Percentiles rank a stretch among this genome's conserved stretches.
Evolutionary conservation across 2,113 vertebrate genomes (phyloP).

Genomic region (Theropithecus gelada): DNA sequence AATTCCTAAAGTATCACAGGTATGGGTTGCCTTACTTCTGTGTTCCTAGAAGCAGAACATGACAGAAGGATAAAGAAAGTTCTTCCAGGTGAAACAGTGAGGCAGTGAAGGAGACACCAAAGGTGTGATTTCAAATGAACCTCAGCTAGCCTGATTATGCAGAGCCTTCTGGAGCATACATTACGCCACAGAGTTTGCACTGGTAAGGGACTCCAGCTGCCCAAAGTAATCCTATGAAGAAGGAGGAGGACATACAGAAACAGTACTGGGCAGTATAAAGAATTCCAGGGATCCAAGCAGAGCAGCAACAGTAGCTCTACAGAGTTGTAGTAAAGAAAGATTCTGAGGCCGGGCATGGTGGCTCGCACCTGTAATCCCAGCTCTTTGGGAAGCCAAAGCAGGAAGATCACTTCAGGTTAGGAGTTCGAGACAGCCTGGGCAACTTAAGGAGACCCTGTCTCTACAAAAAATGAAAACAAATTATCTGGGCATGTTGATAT

Average conservation of each 20-base stretch:
- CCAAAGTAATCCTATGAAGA: neutral
- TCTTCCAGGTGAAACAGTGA: neutral
- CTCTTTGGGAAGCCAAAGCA: too few relatives aligned
- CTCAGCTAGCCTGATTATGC: neutral
- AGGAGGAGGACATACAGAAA: neutral
- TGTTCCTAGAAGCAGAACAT: neutral
- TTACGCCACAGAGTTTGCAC: neutral
- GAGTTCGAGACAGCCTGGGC: too few relatives aligned
- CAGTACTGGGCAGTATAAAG: accelerated
- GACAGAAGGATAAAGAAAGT: neutral
- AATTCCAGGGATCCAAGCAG: neutral
- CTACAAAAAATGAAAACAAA: too few relatives aligned
- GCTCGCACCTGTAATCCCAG: too few relatives aligned
- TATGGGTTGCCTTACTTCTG: neutral
- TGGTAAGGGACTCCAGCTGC: neutral
- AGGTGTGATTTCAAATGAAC: neutral
- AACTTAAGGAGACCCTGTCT: too few relatives aligned
- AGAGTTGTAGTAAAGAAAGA: neutral
- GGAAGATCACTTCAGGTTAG: too few relatives aligned
- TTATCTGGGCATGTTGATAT: too few relatives aligned
- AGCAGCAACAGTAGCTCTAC: neutral
- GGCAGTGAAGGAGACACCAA: neutral
- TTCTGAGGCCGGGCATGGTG: too few relatives aligned
- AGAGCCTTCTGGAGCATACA: neutral
- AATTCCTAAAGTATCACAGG: neutral